phyloP scores from a whole-genome alignment of 1,140 invertebrate genomes.

The Nilaparvata lugens region DNA sequence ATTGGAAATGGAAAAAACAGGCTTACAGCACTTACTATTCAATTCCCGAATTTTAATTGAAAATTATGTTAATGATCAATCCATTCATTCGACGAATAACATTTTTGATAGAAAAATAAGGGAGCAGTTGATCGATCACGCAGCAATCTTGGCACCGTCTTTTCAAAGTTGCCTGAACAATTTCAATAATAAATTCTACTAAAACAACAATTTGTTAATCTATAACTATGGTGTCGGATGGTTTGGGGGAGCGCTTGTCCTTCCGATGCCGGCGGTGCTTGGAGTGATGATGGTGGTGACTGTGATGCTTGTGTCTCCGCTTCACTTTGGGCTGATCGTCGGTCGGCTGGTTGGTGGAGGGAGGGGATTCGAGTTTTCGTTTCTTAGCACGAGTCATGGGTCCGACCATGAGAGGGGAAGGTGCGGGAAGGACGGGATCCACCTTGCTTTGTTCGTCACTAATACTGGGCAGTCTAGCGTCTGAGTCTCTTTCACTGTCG shows the following conservation, averaged over 20 bases:
- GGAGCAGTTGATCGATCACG: neutral
- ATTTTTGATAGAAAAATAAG: neutral
- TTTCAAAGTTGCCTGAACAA: neutral
- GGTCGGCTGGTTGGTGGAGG: neutral
- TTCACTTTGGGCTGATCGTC: conserved; percentile 3
- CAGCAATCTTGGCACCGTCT: neutral
- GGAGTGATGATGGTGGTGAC: conserved; percentile 7
- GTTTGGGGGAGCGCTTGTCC: neutral
- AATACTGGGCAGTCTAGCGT: neutral
- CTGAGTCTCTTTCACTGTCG: neutral
- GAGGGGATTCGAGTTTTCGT: conserved; percentile 17
- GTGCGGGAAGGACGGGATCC: neutral
- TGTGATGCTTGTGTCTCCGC: conserved; percentile 15
- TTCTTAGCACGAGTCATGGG: conserved; percentile 25
- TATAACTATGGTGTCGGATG: neutral
- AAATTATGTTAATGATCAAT: neutral
- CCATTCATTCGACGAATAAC: neutral
- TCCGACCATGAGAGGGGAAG: conserved; percentile 1
- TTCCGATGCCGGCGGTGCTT: conserved; percentile 2
- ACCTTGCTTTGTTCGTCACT: neutral
- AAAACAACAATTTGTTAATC: neutral
- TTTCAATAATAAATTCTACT: neutral
- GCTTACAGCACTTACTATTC: too few relatives aligned
- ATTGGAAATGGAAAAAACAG: neutral
- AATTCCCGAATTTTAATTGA: too few relatives aligned